These are phyloP conservation scores for Alouatta palliata DNA, from an alignment of 2,113 vertebrate species.

Conservation along the genomic window DNA sequence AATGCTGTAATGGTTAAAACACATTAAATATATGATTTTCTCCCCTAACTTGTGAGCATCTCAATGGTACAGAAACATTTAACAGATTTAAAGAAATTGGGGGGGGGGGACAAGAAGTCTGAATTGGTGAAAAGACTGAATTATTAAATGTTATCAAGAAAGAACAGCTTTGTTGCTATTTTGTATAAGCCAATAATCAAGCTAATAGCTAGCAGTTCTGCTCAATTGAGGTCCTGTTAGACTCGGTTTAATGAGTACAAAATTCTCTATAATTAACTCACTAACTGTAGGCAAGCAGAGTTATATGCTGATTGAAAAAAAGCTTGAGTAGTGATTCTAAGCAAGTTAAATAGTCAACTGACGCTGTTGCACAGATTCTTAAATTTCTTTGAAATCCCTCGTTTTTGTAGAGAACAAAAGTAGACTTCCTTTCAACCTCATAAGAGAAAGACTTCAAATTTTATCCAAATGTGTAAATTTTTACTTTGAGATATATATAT, in stretches of 20 bases:
- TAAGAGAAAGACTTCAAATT: neutral
- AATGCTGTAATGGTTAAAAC: neutral
- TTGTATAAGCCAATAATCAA: neutral
- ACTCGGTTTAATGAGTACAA: slow-evolving; percentile 47
- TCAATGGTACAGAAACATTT: neutral
- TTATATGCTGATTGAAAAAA: slow-evolving; percentile 22
- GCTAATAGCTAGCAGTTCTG: neutral
- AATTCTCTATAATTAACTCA: slow-evolving; percentile 66
- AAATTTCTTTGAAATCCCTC: neutral
- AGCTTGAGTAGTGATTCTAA: neutral
- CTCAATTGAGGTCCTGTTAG: slow-evolving; percentile 42
- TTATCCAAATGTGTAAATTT: neutral
- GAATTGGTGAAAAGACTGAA: neutral
- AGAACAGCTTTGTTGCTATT: neutral
- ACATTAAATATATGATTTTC: neutral
- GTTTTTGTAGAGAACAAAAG: neutral
- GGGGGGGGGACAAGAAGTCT: neutral
- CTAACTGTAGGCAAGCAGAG: slow-evolving; percentile 28
- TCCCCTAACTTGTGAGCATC: neutral
- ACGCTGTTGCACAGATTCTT: slow-evolving; percentile 8
- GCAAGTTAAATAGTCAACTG: neutral
- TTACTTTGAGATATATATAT: neutral
- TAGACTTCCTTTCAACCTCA: neutral
- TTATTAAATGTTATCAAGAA: slow-evolving; percentile 28
- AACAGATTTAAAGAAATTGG: neutral